Conservation (phyloP, 1,140 invertebrate species). For the Tetranychus cinnabarinus region DNA sequence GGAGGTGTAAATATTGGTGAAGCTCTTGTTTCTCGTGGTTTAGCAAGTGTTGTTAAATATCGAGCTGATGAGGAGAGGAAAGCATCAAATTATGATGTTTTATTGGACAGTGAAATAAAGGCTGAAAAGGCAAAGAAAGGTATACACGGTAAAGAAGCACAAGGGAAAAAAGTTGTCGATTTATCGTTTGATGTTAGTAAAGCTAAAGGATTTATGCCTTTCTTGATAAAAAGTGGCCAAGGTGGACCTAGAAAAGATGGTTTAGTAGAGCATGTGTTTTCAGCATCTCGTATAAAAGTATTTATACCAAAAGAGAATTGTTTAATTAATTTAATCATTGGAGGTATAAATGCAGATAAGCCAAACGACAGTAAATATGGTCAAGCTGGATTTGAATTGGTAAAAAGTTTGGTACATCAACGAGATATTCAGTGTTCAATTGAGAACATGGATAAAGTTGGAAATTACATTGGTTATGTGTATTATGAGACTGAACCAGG, state of each 20-base stretch:
- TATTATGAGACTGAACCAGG: slow-evolving; percentile 38
- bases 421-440: slow-evolving; percentile 78
- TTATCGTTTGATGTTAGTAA: slow-evolving; percentile 39
- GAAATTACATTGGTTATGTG: slow-evolving; percentile 90
- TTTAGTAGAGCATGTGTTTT: slow-evolving; percentile 73
- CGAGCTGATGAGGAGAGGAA: slow-evolving; percentile 86
- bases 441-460: slow-evolving; percentile 82
- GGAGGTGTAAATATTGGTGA: slow-evolving; percentile 61
- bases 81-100: slow-evolving; percentile 71
- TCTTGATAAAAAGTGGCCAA: slow-evolving; percentile 39
- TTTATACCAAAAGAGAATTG: slow-evolving; percentile 87
- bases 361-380: slow-evolving; percentile 60
- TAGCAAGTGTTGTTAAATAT: slow-evolving; percentile 74
- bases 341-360: slow-evolving; percentile 23
- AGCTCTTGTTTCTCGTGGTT: slow-evolving; percentile 69
- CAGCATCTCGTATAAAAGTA: slow-evolving; percentile 67
- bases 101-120: slow-evolving; percentile 77
- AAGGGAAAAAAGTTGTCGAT: slow-evolving; percentile 8
- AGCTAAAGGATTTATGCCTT: slow-evolving; percentile 74
- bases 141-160: slow-evolving; percentile 41
- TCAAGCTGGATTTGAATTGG: slow-evolving; percentile 72
- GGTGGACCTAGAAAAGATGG: slow-evolving; percentile 50
- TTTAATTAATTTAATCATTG: slow-evolving; percentile 25
- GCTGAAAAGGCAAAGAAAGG: slow-evolving; percentile 64
- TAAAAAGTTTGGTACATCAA: slow-evolving; percentile 67